A percentile compares a stretch with the other conserved stretches of the same genome.
These are phyloP conservation scores for Callocephalon fimbriatum DNA, from an alignment of 2,113 vertebrate genomes.

Conservation along the genomic window DNA sequence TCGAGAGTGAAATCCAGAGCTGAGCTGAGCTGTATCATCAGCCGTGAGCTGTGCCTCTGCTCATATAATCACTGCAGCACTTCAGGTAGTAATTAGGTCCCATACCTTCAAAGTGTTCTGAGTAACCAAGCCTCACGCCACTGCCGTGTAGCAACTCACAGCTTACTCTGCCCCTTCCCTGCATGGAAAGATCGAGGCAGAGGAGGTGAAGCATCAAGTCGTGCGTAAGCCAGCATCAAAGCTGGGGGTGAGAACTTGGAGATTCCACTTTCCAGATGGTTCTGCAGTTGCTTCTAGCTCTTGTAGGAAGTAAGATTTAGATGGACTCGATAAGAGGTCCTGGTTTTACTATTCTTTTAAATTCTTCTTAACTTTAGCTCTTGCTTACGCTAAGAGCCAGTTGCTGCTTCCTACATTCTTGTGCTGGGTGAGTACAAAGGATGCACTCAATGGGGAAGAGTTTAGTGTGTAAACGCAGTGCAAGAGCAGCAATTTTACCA, in stretches of 20 bases:
- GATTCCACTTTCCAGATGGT: not conserved
- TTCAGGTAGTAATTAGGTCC: not conserved
- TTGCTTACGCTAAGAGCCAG: not conserved
- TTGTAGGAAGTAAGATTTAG: not conserved
- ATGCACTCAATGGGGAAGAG: not conserved
- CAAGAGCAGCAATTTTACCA: not conserved
- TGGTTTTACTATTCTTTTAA: not conserved
- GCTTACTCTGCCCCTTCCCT: not conserved
- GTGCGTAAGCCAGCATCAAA: not conserved
- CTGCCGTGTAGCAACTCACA: not conserved
- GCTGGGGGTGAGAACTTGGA: not conserved
- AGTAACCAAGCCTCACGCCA: not conserved
- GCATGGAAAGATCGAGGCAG: not conserved
- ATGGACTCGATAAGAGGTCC: not conserved
- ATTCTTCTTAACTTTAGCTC: not conserved
- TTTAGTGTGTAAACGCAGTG: fast-evolving
- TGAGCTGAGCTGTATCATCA: not conserved
- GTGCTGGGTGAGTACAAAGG: not conserved
- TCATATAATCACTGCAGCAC: not conserved
- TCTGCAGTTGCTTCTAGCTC: not conserved
- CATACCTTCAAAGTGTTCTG: not conserved
- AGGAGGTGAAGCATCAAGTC: not conserved
- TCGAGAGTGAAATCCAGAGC: not conserved
- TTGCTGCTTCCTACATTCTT: not conserved
- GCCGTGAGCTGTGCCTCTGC: not conserved